Evolutionary conservation across 2,113 vertebrate genomes (phyloP).

Genomic region (Cyanoramphus novaezelandiae): DNA sequence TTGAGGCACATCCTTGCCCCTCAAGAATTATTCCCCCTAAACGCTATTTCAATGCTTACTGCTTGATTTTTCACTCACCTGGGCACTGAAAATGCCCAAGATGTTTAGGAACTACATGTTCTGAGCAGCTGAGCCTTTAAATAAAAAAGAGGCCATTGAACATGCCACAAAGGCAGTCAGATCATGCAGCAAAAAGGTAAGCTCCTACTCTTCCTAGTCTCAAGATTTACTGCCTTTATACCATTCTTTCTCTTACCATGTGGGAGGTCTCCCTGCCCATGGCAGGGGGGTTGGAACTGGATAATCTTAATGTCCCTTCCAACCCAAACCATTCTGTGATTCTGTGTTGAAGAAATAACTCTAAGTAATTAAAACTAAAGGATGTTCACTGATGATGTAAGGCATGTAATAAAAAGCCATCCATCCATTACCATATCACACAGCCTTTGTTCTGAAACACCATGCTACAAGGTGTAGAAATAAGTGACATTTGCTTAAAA

Average conservation of each 20-base stretch:
- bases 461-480: background rate
- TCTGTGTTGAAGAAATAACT: background rate
- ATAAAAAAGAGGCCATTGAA: background rate
- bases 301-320: background rate
- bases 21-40: background rate
- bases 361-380: background rate
- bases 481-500: background rate
- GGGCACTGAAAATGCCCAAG: background rate
- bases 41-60: background rate
- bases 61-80: background rate
- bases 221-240: background rate
- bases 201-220: background rate
- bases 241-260: background rate
- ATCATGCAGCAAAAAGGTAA: background rate
- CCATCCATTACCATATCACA: background rate
- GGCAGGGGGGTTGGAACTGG: background rate
- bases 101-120: fast-evolving
- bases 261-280: background rate
- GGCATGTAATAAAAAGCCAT: background rate
- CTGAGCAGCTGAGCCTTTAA: background rate
- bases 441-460: background rate
- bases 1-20: background rate
- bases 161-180: background rate
- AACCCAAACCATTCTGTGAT: background rate
- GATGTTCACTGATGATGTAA: background rate